Base-by-base conservation (phyloP, 2,797 vertebrate species). In the Paedocypris micromegethes region DNA sequence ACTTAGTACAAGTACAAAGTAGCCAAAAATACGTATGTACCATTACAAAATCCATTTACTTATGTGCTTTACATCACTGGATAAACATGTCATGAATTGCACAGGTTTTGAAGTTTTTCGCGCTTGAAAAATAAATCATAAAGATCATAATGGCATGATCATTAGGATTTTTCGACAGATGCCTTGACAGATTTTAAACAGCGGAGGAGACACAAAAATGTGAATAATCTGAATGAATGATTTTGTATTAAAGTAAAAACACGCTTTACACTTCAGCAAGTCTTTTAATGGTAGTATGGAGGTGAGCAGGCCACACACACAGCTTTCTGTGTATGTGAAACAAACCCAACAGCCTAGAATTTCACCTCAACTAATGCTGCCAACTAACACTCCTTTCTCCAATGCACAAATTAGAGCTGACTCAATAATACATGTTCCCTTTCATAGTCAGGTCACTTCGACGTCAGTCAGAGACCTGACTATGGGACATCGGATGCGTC, bases 311-410 rank as follows among this genome's bases (percentile, higher is more conserved):
- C 61, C 55, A 54, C 53, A 55, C 47, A 58, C 1, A 2, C 45
- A 44, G 58, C 63, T 58, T 61, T 41, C 63, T 66, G 40, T 51
- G 69, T 49, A 76, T 70, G 67, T 54, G 64, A 64, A 72, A 65
- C 62, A 70, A 66, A 72, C 56, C 59, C 42, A 42, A 70, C 66
- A 67, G 39, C 53, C 48, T 46, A 66, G 57, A 72, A 52, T 66
- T 73, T 72, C 70, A 56, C 65, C 55, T 68, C 49, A 52, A 62
- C 55, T 4, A 48, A 50, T 7, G 54, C 49, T 62, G 23, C 8
- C 72, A 54, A 59, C 64, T 50, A 57, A 63, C 58, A 55, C 63
- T 53, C 57, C 46, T 46, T 41, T 57, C 46, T 9, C 2, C 5
- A 5, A 53, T 53, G 49, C 9, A 51, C 62, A 40, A 23, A 23